Evolutionary conservation across 2,113 vertebrate species (phyloP).

Genomic region (Cebidichthys violaceus): DNA sequence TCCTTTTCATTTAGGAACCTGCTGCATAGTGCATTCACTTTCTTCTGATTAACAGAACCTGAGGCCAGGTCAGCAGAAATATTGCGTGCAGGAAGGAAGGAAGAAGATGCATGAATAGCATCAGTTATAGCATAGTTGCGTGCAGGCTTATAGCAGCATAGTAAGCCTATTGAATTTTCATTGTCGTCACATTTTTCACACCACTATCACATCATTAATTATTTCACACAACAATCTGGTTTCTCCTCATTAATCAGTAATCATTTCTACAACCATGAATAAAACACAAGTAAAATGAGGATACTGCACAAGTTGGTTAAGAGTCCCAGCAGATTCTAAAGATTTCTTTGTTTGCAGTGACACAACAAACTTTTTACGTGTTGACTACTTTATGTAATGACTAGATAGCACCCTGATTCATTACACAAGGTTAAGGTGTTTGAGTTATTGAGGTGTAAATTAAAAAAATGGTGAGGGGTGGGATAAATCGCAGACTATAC

Average conservation of each 20-base stretch:
- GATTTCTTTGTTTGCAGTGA: conserved; percentile 21
- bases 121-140: conserved; percentile 20
- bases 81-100: conserved; percentile 5
- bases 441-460: not conserved
- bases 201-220: conserved; percentile 49
- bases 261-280: conserved; percentile 24
- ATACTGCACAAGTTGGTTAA: conserved; percentile 28
- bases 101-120: conserved; percentile 39
- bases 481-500: conserved; percentile 5
- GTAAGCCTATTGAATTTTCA: conserved; percentile 29
- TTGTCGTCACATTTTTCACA: conserved; percentile 31
- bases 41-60: conserved; percentile 42
- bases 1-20: conserved; percentile 61
- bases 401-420: not conserved
- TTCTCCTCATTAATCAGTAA: conserved; percentile 46
- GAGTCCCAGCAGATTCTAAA: conserved; percentile 11
- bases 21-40: conserved; percentile 51
- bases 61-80: conserved; percentile 30
- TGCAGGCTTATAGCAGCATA: not conserved
- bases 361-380: conserved; percentile 25
- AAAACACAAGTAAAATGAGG: conserved; percentile 37
- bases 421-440: not conserved
- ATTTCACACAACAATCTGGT: conserved; percentile 54
- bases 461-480: not conserved
- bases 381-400: not conserved